Evolutionary conservation across 2,797 vertebrate species (phyloP), one percentile per base, ranked within the genome.

Genomic region (Denticeps clupeoides): DNA sequence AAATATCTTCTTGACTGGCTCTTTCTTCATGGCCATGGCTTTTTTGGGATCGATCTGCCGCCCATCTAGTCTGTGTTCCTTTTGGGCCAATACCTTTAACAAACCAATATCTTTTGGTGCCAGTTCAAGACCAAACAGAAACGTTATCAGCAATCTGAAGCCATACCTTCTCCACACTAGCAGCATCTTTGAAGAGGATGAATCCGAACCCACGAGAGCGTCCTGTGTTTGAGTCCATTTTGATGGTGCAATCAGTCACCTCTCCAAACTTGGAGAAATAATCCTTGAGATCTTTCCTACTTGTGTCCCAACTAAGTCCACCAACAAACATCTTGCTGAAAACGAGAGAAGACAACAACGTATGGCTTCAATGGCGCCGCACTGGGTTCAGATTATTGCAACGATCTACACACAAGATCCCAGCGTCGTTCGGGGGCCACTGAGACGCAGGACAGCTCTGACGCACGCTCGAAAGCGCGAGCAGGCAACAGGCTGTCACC

Each of bases 21-120:
- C 95, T 49, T 96, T 97, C 73, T 96, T 97, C 88, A 98, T 97
- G 25, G 95, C 94, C 89, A 97, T 95, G 3, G 95, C 95, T 59
- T 87, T 95, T 76, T 99, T 99, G 25, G 95, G 95, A 67, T 98
- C 95, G 49, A 99, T 98, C 51, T 93, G 87, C 64, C 93, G 80
- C 5, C 95, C 93, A 52, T 99, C 94, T 71, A 98, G 77, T 61
- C 87, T 83, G 75, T 99, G 94, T 62, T 99, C 93, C 59, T 91
- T 93, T 73, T 94, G 90, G 60, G 90, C 87, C 62, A 97, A 75
- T 56, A 99, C 94, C 95, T 99, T 62, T 8, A 75, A 64, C 5
- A 32, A 2, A 33, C 49, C 51, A 32, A 33, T 3, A 7, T 38
- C 1, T 1, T 15, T 43, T 37, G 41, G 21, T 4, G 19, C 19